These are phyloP conservation scores for Drosophila nr. fundita DNA, from an alignment of 2,888 invertebrate genomes.

Conservation along the genomic window DNA sequence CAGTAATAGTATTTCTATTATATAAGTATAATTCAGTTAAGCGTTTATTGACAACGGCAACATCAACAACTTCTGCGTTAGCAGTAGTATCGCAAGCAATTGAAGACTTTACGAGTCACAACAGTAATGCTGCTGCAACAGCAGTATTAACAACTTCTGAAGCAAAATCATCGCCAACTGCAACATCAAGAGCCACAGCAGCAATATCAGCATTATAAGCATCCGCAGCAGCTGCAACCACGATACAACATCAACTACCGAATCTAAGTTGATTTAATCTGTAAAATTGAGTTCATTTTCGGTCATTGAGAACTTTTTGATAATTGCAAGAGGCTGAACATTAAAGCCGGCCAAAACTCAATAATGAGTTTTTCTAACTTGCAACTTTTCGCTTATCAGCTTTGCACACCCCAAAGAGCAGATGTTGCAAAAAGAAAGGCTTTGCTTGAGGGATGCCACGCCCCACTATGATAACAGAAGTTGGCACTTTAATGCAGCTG, in stretches of 20 bases:
- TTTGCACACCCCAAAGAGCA: neutral
- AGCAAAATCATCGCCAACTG: neutral
- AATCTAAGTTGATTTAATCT: slow-evolving; percentile 17
- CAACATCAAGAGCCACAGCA: neutral
- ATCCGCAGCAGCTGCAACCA: neutral
- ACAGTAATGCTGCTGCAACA: slow-evolving; percentile 1
- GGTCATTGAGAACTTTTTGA: slow-evolving; percentile 4
- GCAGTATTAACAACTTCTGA: neutral
- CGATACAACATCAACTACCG: neutral
- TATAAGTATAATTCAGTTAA: neutral
- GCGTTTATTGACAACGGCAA: neutral
- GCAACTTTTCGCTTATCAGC: slow-evolving; percentile 1
- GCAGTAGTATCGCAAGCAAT: neutral
- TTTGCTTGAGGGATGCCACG: neutral
- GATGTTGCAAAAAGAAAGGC: neutral
- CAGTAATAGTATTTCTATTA: neutral
- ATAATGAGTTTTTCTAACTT: slow-evolving; percentile 15
- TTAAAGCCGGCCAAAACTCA: slow-evolving; percentile 29
- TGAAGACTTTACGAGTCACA: neutral
- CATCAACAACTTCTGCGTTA: neutral
- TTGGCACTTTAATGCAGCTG: slow-evolving; percentile 45
- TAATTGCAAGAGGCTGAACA: slow-evolving; percentile 34
- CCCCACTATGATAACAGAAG: slow-evolving; percentile 16
- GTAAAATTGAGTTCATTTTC: slow-evolving; percentile 20
- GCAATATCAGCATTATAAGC: neutral